Percentiles rank a stretch among this genome's conserved stretches.
phyloP scores from a whole-genome alignment of 1,140 invertebrate genomes.

The Psilanteris sp. region DNA sequence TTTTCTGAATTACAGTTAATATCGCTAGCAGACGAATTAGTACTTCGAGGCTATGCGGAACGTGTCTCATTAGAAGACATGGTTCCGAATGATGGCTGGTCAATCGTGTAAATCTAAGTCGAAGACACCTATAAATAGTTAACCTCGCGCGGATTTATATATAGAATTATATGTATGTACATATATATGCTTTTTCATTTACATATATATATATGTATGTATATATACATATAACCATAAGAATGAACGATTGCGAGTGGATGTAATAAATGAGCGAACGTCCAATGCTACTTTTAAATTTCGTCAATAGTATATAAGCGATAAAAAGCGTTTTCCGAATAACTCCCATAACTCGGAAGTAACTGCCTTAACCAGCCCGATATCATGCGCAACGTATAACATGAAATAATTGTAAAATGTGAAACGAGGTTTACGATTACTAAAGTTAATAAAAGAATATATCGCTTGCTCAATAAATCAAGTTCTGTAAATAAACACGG shows the following conservation, averaged over 20 bases:
- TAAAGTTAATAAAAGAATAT: conserved; percentile 7
- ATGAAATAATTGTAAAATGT: background rate
- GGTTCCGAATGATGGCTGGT: conserved; percentile 54
- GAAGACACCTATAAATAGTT: conserved; percentile 45
- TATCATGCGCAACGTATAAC: conserved; percentile 27
- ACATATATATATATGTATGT: conserved; percentile 46
- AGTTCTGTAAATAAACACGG: conserved; percentile 38
- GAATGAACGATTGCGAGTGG: conserved; percentile 13
- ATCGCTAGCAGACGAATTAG: conserved; percentile 75
- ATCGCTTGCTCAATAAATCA: conserved; percentile 50
- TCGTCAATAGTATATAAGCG: conserved; percentile 6
- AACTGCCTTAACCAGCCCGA: conserved; percentile 40
- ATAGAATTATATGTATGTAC: conserved; percentile 37
- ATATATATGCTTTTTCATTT: conserved; percentile 22
- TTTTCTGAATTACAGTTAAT: conserved; percentile 67
- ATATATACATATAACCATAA: conserved; percentile 23
- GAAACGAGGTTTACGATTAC: conserved; percentile 1
- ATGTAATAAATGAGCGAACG: background rate
- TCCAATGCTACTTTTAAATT: conserved; percentile 21
- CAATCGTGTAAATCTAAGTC: conserved; percentile 61
- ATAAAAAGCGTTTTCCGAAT: conserved; percentile 14
- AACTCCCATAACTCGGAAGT: conserved; percentile 11
- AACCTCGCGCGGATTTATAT: conserved; percentile 41
- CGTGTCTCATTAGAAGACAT: conserved; percentile 65
- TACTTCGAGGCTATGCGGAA: conserved; percentile 71